Evolutionary conservation across 2,888 invertebrate species (phyloP), one percentile per base, ranked within the genome.

Genomic region (Margaritifera margaritifera): DNA sequence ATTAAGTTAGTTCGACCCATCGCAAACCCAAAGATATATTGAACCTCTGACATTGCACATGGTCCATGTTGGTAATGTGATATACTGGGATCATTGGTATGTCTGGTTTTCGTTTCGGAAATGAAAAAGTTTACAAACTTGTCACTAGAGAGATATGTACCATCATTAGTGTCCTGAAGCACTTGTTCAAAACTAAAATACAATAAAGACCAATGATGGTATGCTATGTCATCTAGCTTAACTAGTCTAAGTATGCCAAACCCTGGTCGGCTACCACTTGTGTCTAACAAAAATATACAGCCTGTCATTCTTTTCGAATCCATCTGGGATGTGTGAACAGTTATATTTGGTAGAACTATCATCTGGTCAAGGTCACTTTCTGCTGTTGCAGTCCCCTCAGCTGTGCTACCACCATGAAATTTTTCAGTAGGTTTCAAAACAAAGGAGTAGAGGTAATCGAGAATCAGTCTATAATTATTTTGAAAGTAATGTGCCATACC

Each of bases 341-440:
- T 61, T 22, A 62, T 61, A 56, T 61, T 54, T 4, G 55, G 31
- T 42, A 18, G 18, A 52, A 62, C 66, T 8, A 66, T 56, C 66
- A 66, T 66, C 25, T 61, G 55, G 31, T 66, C 66, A 42, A 66
- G 22, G 56, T 66, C 66, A 61, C 66, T 66, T n/a, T 61, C 55
- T 22, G n/a, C 50, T 27, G 57, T 6, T 22, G 18, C 22, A 4
- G 66, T 66, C 24, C 66, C 66, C 56, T 66, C 66, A 20, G 62
- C 61, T 20, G 66, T 8, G 56, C 66, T 66, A n/a, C 66, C 66
- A 2, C 66, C 66, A 20, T 20, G 57, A 15, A 55, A 66, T 53
- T 20, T 15, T 55, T 62, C 24, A 24, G 55, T 4, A 56, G 20
- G 25, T 56, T 56, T 42, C 4, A 56, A 42, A 8, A 55, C 11